Conservation (phyloP, 2,888 invertebrate species). For the Hyposoter didymator region DNA sequence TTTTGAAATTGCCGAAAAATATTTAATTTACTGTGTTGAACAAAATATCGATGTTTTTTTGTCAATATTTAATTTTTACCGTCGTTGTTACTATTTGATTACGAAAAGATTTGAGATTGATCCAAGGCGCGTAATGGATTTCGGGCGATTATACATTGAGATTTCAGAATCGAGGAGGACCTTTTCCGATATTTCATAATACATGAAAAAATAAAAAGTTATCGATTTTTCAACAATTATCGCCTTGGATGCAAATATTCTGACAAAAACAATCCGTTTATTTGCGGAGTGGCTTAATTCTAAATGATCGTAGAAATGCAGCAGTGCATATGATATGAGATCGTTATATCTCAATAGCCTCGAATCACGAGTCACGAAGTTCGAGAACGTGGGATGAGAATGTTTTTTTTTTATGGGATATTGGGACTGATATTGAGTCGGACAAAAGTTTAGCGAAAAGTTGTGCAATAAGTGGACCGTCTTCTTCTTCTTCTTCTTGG, state of each 20-base stretch:
- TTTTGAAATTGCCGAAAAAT: too few species aligned
- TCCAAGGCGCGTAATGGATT: neutral
- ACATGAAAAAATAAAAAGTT: neutral
- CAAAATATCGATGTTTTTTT: too few species aligned
- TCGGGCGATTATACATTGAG: too few species aligned
- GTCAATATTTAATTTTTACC: too few species aligned
- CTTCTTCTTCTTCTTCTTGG: neutral
- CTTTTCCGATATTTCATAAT: neutral
- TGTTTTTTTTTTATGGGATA: neutral
- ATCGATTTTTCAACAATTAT: neutral
- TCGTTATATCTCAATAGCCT: neutral
- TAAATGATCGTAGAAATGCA: neutral
- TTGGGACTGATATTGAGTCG: neutral
- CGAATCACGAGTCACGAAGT: neutral
- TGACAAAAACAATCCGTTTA: neutral
- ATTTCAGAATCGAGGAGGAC: neutral
- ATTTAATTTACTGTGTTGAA: too few species aligned
- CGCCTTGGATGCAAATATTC: neutral
- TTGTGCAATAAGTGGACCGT: neutral
- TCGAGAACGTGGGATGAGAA: neutral
- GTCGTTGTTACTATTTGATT: neutral
- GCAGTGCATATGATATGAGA: neutral
- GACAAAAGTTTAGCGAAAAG: neutral
- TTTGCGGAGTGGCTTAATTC: constrained; percentile 19
- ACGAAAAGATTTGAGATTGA: neutral